phyloP scores from a whole-genome alignment of 2,797 vertebrate genomes.

The Euphonia xanthogaster region DNA sequence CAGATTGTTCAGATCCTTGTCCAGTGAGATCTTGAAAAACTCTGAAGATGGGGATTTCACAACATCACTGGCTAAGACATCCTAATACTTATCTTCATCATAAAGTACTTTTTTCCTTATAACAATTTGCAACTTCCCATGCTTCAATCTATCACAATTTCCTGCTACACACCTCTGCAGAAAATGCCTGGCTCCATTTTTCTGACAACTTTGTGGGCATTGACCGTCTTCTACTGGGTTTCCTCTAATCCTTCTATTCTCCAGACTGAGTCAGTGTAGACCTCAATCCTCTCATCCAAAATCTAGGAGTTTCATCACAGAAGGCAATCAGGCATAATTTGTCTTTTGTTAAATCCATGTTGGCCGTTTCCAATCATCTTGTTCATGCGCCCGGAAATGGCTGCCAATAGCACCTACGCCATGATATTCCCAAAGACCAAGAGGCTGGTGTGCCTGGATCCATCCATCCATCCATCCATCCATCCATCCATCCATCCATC shows the following conservation, averaged over 20 bases:
- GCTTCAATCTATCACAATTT: background rate
- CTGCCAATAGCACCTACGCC: background rate
- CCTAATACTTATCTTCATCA: background rate
- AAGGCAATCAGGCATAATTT: background rate
- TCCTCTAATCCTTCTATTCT: background rate
- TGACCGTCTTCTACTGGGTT: background rate
- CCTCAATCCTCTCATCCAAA: background rate
- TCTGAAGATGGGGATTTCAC: background rate
- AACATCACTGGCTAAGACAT: background rate
- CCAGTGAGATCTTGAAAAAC: background rate
- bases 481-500: background rate
- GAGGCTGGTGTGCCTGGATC: background rate
- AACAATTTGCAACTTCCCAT: background rate
- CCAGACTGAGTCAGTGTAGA: background rate
- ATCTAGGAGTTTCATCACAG: background rate
- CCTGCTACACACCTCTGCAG: background rate
- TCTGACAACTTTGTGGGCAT: background rate
- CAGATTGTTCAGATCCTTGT: background rate
- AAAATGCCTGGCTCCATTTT: background rate
- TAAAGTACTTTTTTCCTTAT: background rate
- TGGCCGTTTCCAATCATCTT: background rate
- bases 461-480: too few relatives aligned
- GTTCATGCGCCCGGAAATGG: background rate
- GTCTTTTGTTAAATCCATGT: background rate
- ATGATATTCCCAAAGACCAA: background rate